Evolutionary conservation across 2,113 vertebrate species (phyloP).

Genomic region (Acrocephalus arundinaceus): DNA sequence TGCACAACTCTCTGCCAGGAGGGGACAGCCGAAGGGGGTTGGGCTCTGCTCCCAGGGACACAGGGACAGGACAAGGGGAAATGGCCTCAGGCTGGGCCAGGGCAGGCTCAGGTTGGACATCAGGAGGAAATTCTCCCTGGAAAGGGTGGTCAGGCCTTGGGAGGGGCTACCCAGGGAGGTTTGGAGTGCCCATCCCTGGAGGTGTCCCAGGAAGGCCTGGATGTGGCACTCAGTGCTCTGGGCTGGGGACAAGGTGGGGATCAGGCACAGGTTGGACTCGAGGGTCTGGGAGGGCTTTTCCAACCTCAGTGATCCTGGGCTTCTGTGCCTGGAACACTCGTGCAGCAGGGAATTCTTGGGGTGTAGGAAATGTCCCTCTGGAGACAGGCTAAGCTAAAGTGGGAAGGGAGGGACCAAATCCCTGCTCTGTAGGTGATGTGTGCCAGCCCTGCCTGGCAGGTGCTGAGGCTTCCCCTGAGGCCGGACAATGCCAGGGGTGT

Average conservation of each 20-base stretch:
- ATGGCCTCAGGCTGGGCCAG: background rate
- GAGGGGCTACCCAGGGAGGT: background rate
- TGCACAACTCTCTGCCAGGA: background rate
- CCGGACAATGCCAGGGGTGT: too few relatives aligned
- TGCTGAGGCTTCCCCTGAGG: too few relatives aligned
- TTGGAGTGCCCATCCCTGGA: background rate
- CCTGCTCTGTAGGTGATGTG: background rate
- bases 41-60: background rate
- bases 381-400: background rate
- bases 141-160: background rate
- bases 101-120: too few relatives aligned
- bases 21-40: background rate
- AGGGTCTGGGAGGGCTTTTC: background rate
- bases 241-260: background rate
- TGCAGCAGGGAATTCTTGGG: background rate
- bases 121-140: too few relatives aligned
- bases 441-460: background rate
- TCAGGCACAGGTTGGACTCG: accelerated
- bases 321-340: background rate
- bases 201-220: accelerated
- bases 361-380: background rate
- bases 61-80: background rate
- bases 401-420: background rate
- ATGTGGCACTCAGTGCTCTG: background rate
- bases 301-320: too few relatives aligned